phyloP scores from a whole-genome alignment of 2,113 vertebrate genomes.

The Ameiurus melas region DNA sequence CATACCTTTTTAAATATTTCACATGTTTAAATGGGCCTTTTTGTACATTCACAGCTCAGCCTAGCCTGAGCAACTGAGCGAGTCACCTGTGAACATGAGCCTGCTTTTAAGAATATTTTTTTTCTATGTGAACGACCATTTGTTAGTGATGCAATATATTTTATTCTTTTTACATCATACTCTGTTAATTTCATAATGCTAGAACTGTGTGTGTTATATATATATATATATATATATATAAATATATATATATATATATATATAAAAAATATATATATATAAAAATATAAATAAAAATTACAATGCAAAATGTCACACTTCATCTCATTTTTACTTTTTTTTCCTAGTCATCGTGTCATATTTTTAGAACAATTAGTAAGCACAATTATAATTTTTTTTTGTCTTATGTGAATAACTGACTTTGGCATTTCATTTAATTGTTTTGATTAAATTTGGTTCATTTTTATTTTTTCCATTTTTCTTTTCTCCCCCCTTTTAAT shows the following conservation, averaged over 20 bases:
- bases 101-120: slow-evolving; percentile 53
- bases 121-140: slow-evolving; percentile 55
- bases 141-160: slow-evolving; percentile 60
- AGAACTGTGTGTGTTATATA: slow-evolving; percentile 56
- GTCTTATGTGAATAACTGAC: slow-evolving; percentile 74
- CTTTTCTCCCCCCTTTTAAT: slow-evolving; percentile 36
- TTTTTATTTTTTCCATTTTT: slow-evolving; percentile 55
- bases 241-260: background rate
- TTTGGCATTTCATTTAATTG: slow-evolving; percentile 63
- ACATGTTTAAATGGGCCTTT: slow-evolving; percentile 39
- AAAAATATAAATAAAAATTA: slow-evolving; percentile 28
- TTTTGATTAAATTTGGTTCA: slow-evolving; percentile 56
- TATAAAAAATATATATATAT: background rate
- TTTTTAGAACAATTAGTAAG: slow-evolving; percentile 57
- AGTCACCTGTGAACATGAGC: slow-evolving; percentile 52
- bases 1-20: slow-evolving; percentile 55
- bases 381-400: slow-evolving; percentile 56
- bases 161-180: slow-evolving; percentile 58
- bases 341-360: slow-evolving; percentile 51
- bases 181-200: slow-evolving; percentile 60
- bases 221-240: background rate
- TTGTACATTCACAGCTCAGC: slow-evolving; percentile 49
- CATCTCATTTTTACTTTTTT: slow-evolving; percentile 40
- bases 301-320: slow-evolving; percentile 36
- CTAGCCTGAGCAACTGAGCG: slow-evolving; percentile 38